A percentile compares a stretch with the other conserved stretches of the same genome.
These are phyloP conservation scores for Strix aluco DNA, from an alignment of 2,113 vertebrate genomes.

Conservation along the genomic window DNA sequence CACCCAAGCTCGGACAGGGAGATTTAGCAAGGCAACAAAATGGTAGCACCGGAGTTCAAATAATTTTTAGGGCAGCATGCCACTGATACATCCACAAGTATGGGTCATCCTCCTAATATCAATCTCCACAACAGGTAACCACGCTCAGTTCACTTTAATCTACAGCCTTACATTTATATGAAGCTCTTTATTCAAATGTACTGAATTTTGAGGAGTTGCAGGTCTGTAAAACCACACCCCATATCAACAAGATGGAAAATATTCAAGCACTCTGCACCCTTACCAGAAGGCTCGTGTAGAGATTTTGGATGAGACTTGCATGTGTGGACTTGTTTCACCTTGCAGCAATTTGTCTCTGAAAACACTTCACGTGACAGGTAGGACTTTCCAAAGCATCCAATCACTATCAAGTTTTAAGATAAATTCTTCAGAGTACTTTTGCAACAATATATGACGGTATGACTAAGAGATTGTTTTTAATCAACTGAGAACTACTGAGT, in stretches of 20 bases:
- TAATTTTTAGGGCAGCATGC: neutral
- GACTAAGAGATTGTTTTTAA: neutral
- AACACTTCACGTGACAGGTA: neutral
- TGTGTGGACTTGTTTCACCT: neutral
- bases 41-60: accelerated
- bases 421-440: neutral
- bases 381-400: neutral
- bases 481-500: neutral
- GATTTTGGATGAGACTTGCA: neutral
- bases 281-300: neutral
- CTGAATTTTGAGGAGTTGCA: neutral
- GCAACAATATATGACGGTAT: neutral
- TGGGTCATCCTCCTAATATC: neutral
- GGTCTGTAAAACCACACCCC: neutral
- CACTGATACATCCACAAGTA: neutral
- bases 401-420: neutral
- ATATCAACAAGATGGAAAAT: neutral
- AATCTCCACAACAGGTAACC: neutral
- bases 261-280: neutral
- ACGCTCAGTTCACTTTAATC: neutral
- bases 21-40: neutral
- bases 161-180: accelerated
- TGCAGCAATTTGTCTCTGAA: neutral
- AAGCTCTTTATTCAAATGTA: accelerated
- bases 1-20: neutral